Evolutionary conservation across 2,888 invertebrate species (phyloP).

Genomic region (Halictus quadricinctus): DNA sequence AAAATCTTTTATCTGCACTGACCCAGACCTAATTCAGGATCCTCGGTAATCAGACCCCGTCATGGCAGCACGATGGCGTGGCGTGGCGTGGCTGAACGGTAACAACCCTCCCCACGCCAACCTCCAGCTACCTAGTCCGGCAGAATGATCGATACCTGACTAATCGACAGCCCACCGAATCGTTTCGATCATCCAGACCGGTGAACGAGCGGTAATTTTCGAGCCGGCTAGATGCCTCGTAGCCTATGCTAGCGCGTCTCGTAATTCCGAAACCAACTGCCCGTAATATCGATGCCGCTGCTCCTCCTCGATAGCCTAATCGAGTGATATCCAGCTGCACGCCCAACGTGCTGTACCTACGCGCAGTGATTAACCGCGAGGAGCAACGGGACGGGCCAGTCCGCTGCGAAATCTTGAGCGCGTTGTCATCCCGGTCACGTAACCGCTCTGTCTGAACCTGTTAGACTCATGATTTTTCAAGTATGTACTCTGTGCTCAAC

Average conservation of each 20-base stretch:
- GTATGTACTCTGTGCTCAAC: not conserved
- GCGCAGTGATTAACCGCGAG: constrained; percentile 20
- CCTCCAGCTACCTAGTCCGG: not conserved
- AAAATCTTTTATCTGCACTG: constrained; percentile 62
- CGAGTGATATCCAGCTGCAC: constrained; percentile 49
- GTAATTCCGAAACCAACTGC: constrained; percentile 57
- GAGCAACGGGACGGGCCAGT: not conserved
- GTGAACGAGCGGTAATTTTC: constrained; percentile 56
- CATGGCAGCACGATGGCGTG: not conserved
- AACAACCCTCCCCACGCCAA: constrained; percentile 18
- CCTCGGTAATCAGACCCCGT: constrained; percentile 47
- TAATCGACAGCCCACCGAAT: constrained; percentile 46
- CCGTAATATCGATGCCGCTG: constrained; percentile 41
- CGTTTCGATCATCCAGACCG: constrained; percentile 44
- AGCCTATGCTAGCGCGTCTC: constrained; percentile 45
- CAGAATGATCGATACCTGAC: constrained; percentile 45
- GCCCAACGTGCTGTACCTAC: constrained; percentile 8
- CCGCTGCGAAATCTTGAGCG: constrained; percentile 13
- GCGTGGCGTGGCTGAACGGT: constrained; percentile 39
- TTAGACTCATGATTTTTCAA: not conserved
- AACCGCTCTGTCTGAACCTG: not conserved
- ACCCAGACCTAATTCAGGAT: constrained; percentile 59
- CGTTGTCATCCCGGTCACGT: not conserved
- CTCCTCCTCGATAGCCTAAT: constrained; percentile 41
- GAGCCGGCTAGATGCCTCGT: constrained; percentile 33